Evolutionary conservation across 53 echinoderm and acorn worm genomes (phyloP), one percentile per base, ranked within the genome.

Genomic region (Holothuria scabra): DNA sequence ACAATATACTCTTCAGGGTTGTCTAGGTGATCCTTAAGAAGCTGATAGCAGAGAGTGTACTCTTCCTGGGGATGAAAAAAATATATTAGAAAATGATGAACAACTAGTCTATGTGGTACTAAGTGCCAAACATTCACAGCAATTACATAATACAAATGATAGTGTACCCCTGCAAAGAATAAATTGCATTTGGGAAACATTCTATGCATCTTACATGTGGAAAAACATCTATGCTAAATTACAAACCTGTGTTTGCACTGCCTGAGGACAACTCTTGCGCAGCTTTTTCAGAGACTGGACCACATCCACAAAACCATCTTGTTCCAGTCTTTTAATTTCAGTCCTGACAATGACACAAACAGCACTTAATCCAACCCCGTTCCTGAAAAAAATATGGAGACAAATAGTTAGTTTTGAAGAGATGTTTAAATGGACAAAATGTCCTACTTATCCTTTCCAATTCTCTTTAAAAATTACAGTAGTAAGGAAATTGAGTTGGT

Each of bases 161-260:
- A 28, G 62, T 61, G n/a, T 61, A 25, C 62, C 62, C 1, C 13
- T 61, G 62, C 23, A 9, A 25, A 9, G 23, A 18, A 19, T n/a
- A 58, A 25, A 25, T 25, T 25, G 21, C 23, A 25, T 25, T 61
- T 28, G 0, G 9, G 7, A 61, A 25, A 6, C 62, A 61, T 61
- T 20, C 21, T 11, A 61, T 25, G 28, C 9, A 9, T 28, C 2
- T 11, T 19, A 25, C 21, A 23, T 13, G 13, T 28, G 28, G n/a
- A 25, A 19, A 25, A n/a, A 11, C 28, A 28, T 20, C 1, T 32
- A 32, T 67, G 10, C 25, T 20, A 32, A 32, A 20, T 8, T 38
- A 69, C 69, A 69, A 69, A 69, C 69, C 69, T 69, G 34, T 34
- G 41, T 69, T 29, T 69, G 69, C 11, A 69, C 20, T 14, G 69